A percentile compares a stretch with the other conserved stretches of the same genome.
These are phyloP conservation scores for Platynereis dumerilii DNA, from an alignment of 2,888 invertebrate genomes.

Conservation along the genomic window DNA sequence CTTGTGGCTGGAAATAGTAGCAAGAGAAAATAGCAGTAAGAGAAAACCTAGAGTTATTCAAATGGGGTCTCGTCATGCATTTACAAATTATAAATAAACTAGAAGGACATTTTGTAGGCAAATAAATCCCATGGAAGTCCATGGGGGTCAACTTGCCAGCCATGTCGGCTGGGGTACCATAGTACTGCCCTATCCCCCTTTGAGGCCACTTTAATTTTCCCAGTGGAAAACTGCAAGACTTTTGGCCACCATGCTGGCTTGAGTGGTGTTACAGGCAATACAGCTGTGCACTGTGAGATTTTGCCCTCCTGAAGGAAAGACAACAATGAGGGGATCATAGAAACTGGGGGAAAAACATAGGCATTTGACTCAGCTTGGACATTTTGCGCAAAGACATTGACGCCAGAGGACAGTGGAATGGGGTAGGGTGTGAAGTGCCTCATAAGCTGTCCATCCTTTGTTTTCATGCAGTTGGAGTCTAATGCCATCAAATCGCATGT, in stretches of 20 bases:
- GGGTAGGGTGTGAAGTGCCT: background rate
- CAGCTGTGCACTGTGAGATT: background rate
- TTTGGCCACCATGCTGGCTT: background rate
- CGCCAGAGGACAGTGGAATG: background rate
- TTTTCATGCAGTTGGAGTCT: background rate
- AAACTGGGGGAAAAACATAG: background rate
- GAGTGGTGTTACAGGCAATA: background rate
- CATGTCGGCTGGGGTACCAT: background rate
- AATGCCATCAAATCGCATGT: conserved; percentile 1
- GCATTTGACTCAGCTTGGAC: background rate
- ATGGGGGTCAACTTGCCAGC: background rate
- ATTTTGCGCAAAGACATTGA: conserved; percentile 3
- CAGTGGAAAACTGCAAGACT: background rate
- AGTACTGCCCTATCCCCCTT: background rate
- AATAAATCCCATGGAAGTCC: background rate
- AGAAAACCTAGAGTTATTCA: no score
- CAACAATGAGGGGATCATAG: background rate
- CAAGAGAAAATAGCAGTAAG: no score
- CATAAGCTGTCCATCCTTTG: background rate
- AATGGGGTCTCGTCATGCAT: no score
- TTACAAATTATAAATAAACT: no score
- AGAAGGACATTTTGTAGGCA: no score
- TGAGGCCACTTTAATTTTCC: background rate
- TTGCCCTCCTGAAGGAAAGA: background rate
- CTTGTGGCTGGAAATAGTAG: no score